Conservation (phyloP, 2,888 invertebrate species). For the Papilio demoleus region DNA sequence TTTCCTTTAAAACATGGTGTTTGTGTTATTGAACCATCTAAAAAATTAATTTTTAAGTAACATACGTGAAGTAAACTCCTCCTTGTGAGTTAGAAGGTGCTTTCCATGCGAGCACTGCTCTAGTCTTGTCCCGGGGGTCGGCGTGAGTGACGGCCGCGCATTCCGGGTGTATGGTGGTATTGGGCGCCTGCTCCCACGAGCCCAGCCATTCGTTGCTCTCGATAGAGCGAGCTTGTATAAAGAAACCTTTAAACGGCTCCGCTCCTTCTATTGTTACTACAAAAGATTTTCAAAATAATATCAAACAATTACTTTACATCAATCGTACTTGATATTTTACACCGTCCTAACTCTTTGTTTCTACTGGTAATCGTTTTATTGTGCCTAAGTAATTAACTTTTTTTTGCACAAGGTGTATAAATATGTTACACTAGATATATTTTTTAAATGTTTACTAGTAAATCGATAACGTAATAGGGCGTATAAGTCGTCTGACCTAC, state of each 20-base stretch:
- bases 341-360: too few relatives aligned
- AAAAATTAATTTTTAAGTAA: conserved; percentile 49
- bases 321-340: too few relatives aligned
- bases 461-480: conserved; percentile 59
- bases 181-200: conserved; percentile 87
- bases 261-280: conserved; percentile 83
- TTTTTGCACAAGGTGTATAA: neutral
- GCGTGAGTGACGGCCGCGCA: conserved; percentile 92
- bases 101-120: conserved; percentile 89
- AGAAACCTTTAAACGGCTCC: conserved; percentile 91
- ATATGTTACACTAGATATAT: conserved; percentile 3
- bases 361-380: too few relatives aligned
- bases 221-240: conserved; percentile 90
- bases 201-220: conserved; percentile 90
- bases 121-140: conserved; percentile 88
- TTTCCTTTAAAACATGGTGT: too few relatives aligned
- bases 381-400: too few relatives aligned
- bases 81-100: conserved; percentile 87
- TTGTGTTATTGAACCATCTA: too few relatives aligned
- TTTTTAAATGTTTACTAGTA: conserved; percentile 41
- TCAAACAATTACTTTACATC: too few relatives aligned
- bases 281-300: too few relatives aligned
- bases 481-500: conserved; percentile 67
- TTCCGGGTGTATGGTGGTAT: conserved; percentile 90
- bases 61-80: conserved; percentile 92